Evolutionary conservation across 2,888 invertebrate genomes (phyloP).

Genomic region (Latheticus oryzae): DNA sequence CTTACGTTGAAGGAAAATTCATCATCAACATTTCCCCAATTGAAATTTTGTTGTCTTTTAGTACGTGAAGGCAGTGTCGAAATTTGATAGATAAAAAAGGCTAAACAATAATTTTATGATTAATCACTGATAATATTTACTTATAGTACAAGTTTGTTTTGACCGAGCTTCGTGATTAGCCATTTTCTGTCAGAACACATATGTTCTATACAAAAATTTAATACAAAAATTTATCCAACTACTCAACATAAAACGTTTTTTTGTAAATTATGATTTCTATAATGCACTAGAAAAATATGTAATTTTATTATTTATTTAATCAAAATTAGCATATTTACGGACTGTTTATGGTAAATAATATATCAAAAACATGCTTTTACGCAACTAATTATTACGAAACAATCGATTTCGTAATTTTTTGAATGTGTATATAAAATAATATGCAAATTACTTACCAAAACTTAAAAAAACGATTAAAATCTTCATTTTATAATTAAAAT

Average conservation of each 20-base stretch:
- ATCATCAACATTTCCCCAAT: slow-evolving; percentile 19
- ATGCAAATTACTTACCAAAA: slow-evolving; percentile 8
- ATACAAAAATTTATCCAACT: no score
- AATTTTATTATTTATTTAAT: no score
- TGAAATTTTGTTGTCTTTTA: slow-evolving; percentile 25
- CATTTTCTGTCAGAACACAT: no score
- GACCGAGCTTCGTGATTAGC: no score
- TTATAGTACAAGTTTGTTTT: no score
- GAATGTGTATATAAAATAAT: neutral
- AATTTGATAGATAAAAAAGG: neutral
- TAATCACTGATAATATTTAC: slow-evolving; percentile 1
- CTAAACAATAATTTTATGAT: slow-evolving; percentile 8
- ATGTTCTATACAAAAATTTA: no score
- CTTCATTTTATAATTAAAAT: neutral
- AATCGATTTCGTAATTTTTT: neutral
- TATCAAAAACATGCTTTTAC: neutral
- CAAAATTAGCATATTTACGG: no score
- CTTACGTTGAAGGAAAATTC: neutral
- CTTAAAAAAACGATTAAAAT: neutral
- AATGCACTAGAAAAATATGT: no score
- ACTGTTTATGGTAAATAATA: no score
- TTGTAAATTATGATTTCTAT: no score
- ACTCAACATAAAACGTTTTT: no score
- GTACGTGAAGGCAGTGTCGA: slow-evolving; percentile 7
- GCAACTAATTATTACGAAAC: no score